Base-by-base conservation (phyloP, 92 coral and sea anemone species). In the Pocillopora grandis region DNA sequence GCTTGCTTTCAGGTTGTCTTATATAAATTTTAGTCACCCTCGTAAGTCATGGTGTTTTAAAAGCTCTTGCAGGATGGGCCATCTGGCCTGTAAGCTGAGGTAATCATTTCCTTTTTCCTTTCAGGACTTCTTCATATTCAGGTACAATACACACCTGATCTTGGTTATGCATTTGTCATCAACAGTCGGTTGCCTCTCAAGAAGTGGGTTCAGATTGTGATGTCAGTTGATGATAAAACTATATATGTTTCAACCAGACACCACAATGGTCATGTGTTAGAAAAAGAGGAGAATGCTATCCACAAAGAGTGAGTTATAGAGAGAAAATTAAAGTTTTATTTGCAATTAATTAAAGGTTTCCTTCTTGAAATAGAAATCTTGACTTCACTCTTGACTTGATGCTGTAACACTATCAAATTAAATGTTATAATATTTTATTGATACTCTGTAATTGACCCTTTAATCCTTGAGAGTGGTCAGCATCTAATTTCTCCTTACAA, bases 71-170 rank as follows among this genome's bases (percentile, higher is more conserved):
- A 3, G 7, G 49, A 42, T 42, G 49, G 49, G 49, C 49, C 49
- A 42, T 42, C 49, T 42, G 27, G 27, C 12, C 31, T 10, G 13
- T 9, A 66, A 23, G 21, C 8, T 55, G 36, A 42, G 17, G 20
- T 55, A 37, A 70, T 6, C 23, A 37, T 15, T 19, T 31, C 37
- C 12, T 13, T 37, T 72, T 52, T 79, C 68, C 17, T n/a, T 62
- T 19, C 89, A 88, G 99, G 98, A 21, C 91, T 82, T 36, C 78
- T 96, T 49, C 99, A 96, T 80, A 59, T 94, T 59, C 99, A 96
- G 76, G 76, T 94, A 8, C 93, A 92, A 31, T 92, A 88, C 80
- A 88, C 88, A 13, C 94, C 95, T 62, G 92, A 92, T 35, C 89
- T 70, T 37, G 98, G 91, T 5, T 89, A 89, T 42, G 99, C 99